Evolutionary conservation across 2,113 vertebrate genomes (phyloP), one percentile per base, ranked within the genome.

Genomic region (Callithrix jacchus): DNA sequence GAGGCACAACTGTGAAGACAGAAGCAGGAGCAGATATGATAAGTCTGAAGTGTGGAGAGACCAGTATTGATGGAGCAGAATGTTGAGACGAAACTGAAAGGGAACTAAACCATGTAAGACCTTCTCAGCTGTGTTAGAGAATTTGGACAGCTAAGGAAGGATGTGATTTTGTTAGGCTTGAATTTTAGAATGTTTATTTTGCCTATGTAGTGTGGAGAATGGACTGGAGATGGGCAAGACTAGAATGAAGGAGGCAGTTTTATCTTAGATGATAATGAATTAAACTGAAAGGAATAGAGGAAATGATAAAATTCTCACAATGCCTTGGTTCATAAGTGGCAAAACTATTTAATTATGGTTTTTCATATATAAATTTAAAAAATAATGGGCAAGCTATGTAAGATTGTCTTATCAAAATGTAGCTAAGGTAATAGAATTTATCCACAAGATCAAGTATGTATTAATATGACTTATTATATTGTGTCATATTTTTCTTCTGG

Each of bases 301-400:
- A 49, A 87, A 84, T 64, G 23, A 79, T 64, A 27, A n/a, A 54
- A 94, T 66, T 83, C 52, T 85, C 32, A 17, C 18, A 71, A 49
- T 83, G 54, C 40, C 45, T 84, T 93, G 18, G 14, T 56, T 86
- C 3, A 8, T 81, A 88, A 91, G 20, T 71, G 23, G 37, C 76
- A 86, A 87, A 93, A 94, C 35, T 71, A 76, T 14, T 93, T 93
- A 37, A 32, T 76, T 79, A 87, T 23, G 11, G n/a, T 90, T 96
- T 89, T 83, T 49, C 49, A 40, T 54, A 71, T 86, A 76, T 85
- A 86, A 85, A 80, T 42, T 54, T 90, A 76, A 27, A 23, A 83
- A 86, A 58, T 40, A 80, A 35, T 70, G 58, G 42, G n/a, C 49
- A 89, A 92, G 70, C 45, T 58, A 9, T 84, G 3, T 79, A 70